Conservation (phyloP, 2,888 invertebrate species). For the Micoletzkya japonica region DNA sequence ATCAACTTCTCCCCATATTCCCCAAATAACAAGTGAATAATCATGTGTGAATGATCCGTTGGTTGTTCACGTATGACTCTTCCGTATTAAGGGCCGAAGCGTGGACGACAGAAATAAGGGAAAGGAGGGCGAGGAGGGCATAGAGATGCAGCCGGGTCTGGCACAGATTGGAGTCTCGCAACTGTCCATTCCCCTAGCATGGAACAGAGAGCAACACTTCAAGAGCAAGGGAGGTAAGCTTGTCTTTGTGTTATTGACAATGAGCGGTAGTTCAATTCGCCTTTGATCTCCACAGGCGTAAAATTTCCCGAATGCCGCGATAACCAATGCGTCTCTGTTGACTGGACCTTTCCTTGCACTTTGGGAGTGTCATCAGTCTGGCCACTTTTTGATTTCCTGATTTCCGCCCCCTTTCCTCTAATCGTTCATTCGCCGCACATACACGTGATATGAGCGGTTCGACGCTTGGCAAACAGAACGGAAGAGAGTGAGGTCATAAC, state of each 20-base stretch:
- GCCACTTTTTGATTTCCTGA: no score
- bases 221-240: slow-evolving; percentile 34
- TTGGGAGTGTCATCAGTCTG: no score
- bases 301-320: not conserved
- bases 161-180: slow-evolving; percentile 47
- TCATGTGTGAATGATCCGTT: no score
- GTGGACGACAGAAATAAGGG: no score
- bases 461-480: no score
- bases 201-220: slow-evolving; percentile 42
- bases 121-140: not conserved
- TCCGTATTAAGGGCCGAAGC: no score
- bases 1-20: no score
- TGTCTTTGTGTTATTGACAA: not conserved
- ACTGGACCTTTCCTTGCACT: not conserved
- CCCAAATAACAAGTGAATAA: no score
- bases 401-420: not conserved
- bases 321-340: not conserved
- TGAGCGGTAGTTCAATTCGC: not conserved
- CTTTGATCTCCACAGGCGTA: not conserved
- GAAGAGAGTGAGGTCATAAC: no score
- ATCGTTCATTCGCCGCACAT: not conserved
- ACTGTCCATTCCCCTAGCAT: slow-evolving; percentile 44
- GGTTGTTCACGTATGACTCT: no score
- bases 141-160: slow-evolving; percentile 29
- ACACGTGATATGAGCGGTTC: no score